phyloP scores from a whole-genome alignment of 2,797 vertebrate species.

The Bovichtus diacanthus region DNA sequence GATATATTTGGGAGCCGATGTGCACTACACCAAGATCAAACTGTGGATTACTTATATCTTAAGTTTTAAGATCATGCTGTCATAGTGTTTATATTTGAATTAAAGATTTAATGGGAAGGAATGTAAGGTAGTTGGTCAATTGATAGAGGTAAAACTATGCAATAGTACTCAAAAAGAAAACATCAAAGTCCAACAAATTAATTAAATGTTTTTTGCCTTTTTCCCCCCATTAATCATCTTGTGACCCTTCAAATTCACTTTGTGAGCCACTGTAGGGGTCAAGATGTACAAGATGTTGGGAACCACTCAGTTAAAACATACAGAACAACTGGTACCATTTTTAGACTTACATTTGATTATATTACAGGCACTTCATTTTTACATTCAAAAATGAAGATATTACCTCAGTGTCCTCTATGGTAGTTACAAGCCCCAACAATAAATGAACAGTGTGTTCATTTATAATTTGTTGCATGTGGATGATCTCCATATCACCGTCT shows the following conservation, averaged over 20 bases:
- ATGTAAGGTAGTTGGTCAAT: too few species aligned
- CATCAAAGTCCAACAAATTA: background rate
- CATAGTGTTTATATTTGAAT: too few species aligned
- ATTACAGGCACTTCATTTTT: background rate
- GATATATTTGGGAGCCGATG: too few species aligned
- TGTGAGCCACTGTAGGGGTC: background rate
- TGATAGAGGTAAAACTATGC: background rate
- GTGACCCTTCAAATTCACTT: too few species aligned
- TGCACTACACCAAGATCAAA: background rate
- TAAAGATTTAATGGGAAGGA: too few species aligned
- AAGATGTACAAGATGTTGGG: too few species aligned
- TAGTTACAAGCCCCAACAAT: conserved; percentile 19
- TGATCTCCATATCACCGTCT: conserved; percentile 63
- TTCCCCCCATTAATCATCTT: background rate
- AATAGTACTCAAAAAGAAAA: background rate
- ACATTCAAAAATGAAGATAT: conserved; percentile 17
- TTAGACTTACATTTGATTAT: background rate
- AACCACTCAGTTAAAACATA: background rate
- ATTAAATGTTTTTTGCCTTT: background rate
- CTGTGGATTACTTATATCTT: too few species aligned
- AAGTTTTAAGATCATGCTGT: too few species aligned
- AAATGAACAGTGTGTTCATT: conserved; percentile 49
- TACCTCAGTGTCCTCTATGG: conserved; percentile 4
- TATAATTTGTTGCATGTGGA: conserved; percentile 48
- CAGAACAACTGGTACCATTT: background rate